phyloP scores from a whole-genome alignment of 1,140 invertebrate species.

The Apolygus lucorum region DNA sequence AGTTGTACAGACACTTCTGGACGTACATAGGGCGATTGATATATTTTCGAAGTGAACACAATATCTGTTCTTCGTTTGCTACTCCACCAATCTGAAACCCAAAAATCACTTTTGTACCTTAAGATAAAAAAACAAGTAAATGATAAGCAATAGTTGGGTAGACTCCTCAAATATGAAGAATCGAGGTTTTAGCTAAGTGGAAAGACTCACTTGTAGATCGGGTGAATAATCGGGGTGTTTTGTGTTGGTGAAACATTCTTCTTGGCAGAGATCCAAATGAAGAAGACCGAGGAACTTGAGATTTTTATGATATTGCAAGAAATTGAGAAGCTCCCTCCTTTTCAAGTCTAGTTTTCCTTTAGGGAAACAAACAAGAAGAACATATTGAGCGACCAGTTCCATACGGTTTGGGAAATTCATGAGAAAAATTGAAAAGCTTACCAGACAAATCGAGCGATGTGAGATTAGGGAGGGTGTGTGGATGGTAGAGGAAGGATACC shows the following conservation, averaged over 20 bases:
- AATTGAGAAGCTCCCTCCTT: conserved; percentile 44
- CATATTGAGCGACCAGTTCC: not conserved
- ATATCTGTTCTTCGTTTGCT: conserved; percentile 52
- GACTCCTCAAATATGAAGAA: too few relatives aligned
- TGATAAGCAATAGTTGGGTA: too few relatives aligned
- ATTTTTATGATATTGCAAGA: conserved; percentile 44
- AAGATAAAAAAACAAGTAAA: too few relatives aligned
- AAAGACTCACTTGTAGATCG: conserved; percentile 41
- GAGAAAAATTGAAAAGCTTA: too few relatives aligned
- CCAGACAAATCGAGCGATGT: conserved; percentile 62
- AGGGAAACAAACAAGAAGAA: conserved; percentile 20
- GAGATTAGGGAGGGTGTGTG: conserved; percentile 50
- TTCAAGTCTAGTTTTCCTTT: conserved; percentile 49
- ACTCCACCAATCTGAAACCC: conserved; percentile 54
- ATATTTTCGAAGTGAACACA: conserved; percentile 56
- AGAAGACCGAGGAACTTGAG: conserved; percentile 55
- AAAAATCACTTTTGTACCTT: too few relatives aligned
- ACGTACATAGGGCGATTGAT: conserved; percentile 52
- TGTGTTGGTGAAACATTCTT: conserved; percentile 47
- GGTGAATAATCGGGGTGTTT: conserved; percentile 41
- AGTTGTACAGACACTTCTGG: conserved; percentile 62
- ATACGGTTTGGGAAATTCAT: too few relatives aligned
- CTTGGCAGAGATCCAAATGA: conserved; percentile 50
- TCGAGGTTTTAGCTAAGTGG: not conserved
- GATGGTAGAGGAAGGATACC: conserved; percentile 44